A percentile compares a stretch with the other conserved stretches of the same genome.
phyloP scores from a whole-genome alignment of 2,113 vertebrate species.

The Notothenia rossii region DNA sequence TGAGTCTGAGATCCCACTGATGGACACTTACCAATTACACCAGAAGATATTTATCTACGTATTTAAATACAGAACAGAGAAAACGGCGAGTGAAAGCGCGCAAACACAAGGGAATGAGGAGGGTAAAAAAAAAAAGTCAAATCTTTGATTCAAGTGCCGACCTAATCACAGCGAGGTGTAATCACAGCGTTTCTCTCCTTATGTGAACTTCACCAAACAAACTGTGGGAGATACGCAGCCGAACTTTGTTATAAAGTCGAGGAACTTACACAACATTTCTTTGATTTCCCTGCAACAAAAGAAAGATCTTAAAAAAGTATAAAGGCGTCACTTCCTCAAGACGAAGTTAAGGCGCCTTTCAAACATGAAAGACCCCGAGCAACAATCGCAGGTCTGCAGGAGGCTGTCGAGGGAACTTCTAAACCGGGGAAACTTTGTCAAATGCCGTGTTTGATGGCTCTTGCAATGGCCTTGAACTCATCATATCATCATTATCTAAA shows the following conservation, averaged over 20 bases:
- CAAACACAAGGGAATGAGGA: constrained; percentile 18
- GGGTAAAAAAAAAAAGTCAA: not conserved
- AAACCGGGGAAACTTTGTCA: constrained; percentile 23
- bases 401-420: constrained; percentile 37
- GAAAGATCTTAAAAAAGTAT: constrained; percentile 4
- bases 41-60: constrained; percentile 3
- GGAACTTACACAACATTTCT: constrained; percentile 32
- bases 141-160: constrained; percentile 50
- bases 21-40: constrained; percentile 60
- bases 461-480: constrained; percentile 52
- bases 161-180: constrained; percentile 40
- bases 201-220: constrained; percentile 26
- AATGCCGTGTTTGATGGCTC: constrained; percentile 45
- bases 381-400: constrained; percentile 54
- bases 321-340: constrained; percentile 17
- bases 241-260: not conserved
- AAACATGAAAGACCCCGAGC: constrained; percentile 39
- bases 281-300: constrained; percentile 39
- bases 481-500: not conserved
- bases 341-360: not conserved
- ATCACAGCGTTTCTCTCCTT: constrained; percentile 31
- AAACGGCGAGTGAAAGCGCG: not conserved
- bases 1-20: constrained; percentile 40
- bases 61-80: no score
- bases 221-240: not conserved